These are phyloP conservation scores for Tiliacea citrago DNA, from an alignment of 2,888 invertebrate genomes.

Conservation along the genomic window DNA sequence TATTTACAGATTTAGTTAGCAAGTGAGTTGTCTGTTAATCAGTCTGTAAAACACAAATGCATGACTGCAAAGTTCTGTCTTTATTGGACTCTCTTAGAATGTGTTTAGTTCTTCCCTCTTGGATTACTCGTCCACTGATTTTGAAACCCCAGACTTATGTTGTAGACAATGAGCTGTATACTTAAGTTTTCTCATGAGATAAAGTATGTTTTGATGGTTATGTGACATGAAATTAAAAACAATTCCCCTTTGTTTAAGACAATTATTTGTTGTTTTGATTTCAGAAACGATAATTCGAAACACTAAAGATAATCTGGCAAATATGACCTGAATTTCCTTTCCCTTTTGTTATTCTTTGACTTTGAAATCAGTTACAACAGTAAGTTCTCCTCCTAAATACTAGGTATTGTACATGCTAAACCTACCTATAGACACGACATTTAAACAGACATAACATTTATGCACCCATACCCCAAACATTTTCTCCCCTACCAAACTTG, in stretches of 20 bases:
- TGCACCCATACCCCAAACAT: not conserved
- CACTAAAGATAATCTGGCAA: not conserved
- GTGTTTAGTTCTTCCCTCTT: not conserved
- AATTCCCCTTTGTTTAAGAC: conserved; percentile 31
- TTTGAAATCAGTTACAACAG: not conserved
- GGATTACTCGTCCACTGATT: not conserved
- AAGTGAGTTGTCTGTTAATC: too few relatives aligned
- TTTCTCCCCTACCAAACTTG: not conserved
- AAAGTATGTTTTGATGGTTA: conserved; percentile 24
- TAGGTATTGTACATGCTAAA: too few relatives aligned
- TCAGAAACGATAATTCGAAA: too few relatives aligned
- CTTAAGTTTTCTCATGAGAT: conserved; percentile 46
- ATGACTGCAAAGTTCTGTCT: too few relatives aligned
- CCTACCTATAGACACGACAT: not conserved
- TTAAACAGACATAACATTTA: not conserved
- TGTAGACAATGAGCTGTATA: conserved; percentile 24
- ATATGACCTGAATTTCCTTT: not conserved
- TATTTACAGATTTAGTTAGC: too few relatives aligned
- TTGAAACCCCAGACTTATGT: conserved; percentile 17
- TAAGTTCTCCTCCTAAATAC: too few relatives aligned
- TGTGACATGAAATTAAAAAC: conserved; percentile 23
- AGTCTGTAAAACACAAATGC: too few relatives aligned
- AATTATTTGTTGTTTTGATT: too few relatives aligned
- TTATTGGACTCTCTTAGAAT: not conserved
- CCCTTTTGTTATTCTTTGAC: not conserved